Conservation (phyloP, 2,113 vertebrate genomes). For the Serinus canaria region DNA sequence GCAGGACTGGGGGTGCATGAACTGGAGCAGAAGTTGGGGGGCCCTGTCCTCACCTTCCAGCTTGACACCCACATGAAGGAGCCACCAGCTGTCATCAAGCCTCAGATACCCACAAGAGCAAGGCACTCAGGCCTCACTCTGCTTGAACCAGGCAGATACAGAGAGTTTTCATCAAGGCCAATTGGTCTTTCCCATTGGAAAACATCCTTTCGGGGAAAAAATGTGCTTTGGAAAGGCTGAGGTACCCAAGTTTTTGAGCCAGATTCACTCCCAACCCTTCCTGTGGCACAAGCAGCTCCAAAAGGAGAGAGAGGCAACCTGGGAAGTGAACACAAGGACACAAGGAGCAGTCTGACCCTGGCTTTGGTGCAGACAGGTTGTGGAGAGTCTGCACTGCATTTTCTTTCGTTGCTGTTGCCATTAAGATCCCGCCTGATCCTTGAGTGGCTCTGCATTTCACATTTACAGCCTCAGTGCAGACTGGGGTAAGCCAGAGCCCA, state of each 20-base stretch:
- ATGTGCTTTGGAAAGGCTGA: neutral
- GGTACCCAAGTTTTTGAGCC: neutral
- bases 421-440: neutral
- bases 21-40: neutral
- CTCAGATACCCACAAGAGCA: neutral
- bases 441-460: neutral
- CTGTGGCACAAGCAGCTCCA: neutral
- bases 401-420: rapidly evolving
- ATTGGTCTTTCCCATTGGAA: neutral
- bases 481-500: neutral
- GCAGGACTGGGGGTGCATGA: neutral
- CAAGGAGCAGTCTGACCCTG: neutral
- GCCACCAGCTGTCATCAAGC: neutral
- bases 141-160: neutral
- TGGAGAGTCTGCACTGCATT: neutral
- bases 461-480: neutral
- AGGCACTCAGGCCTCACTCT: neutral
- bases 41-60: neutral
- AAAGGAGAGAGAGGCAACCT: neutral
- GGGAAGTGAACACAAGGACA: neutral
- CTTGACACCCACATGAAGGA: neutral
- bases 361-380: neutral
- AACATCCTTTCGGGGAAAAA: neutral
- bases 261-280: neutral
- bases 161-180: neutral